These are phyloP conservation scores for Aspidapion aeneum DNA, from an alignment of 2,888 invertebrate species.

Conservation along the genomic window DNA sequence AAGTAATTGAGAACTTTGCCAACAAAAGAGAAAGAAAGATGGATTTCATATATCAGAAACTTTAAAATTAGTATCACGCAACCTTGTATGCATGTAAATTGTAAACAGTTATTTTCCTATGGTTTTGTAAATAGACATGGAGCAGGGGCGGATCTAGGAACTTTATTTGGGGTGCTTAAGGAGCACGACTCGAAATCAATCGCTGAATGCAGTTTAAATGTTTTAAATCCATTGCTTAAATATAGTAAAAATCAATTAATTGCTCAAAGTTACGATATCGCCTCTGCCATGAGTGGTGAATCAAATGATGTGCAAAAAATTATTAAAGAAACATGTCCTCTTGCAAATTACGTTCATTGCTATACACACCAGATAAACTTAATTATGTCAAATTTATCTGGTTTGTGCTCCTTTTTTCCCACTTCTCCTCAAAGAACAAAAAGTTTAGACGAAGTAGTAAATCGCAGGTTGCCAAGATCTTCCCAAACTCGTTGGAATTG, in stretches of 20 bases:
- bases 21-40: conserved; percentile 15
- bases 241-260: conserved; percentile 14
- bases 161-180: no score
- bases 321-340: conserved; percentile 9
- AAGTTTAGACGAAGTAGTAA: conserved; percentile 12
- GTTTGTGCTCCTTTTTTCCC: conserved; percentile 13
- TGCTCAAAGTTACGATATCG: conserved; percentile 19
- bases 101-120: no score
- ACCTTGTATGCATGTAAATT: background rate
- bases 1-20: conserved; percentile 17
- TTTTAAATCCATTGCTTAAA: conserved; percentile 2
- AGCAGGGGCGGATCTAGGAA: no score
- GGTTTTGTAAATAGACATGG: no score
- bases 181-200: conserved; percentile 20
- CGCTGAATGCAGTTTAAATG: conserved; percentile 5
- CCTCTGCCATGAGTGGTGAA: conserved; percentile 12
- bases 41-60: conserved; percentile 18
- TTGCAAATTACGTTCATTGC: conserved; percentile 2
- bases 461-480: conserved; percentile 5
- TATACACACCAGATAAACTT: conserved; percentile 8
- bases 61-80: conserved; percentile 13
- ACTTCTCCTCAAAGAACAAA: conserved; percentile 15
- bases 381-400: conserved; percentile 9
- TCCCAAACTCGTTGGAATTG: conserved; percentile 12
- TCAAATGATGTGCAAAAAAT: conserved; percentile 15